phyloP scores from a whole-genome alignment of 1,140 invertebrate genomes.

The Zaprionus lachaisei region DNA sequence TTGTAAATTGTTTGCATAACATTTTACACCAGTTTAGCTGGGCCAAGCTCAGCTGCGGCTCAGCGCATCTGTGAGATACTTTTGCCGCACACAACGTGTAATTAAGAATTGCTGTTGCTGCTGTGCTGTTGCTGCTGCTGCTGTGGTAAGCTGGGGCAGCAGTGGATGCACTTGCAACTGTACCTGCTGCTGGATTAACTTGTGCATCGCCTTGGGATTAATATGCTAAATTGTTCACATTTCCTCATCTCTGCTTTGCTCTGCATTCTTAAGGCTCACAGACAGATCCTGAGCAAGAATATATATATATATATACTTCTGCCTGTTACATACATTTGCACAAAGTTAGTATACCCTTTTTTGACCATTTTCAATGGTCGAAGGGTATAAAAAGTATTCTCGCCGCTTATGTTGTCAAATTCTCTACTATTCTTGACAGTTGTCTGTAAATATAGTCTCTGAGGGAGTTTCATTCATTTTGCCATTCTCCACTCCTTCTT shows the following conservation, averaged over 20 bases:
- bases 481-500: neutral
- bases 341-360: too few relatives aligned
- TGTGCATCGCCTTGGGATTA: neutral
- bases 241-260: neutral
- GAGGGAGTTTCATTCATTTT: neutral
- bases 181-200: slow-evolving; percentile 12
- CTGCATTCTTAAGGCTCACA: neutral
- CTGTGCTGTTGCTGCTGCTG: slow-evolving; percentile 14
- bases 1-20: slow-evolving; percentile 77
- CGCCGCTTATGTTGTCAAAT: neutral
- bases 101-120: slow-evolving; percentile 16
- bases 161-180: slow-evolving; percentile 11
- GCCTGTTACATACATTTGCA: too few relatives aligned
- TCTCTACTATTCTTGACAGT: neutral
- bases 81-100: slow-evolving; percentile 30
- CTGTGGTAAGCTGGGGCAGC: slow-evolving; percentile 15
- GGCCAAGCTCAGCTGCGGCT: slow-evolving; percentile 6
- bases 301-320: too few relatives aligned
- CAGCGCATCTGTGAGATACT: slow-evolving; percentile 48
- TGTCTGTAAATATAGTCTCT: too few relatives aligned
- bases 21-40: slow-evolving; percentile 70
- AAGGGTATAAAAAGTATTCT: too few relatives aligned
- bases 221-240: neutral
- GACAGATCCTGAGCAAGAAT: too few relatives aligned
- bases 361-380: too few relatives aligned